phyloP scores from a whole-genome alignment of 2,797 vertebrate species.

The Psittacula derbiana region DNA sequence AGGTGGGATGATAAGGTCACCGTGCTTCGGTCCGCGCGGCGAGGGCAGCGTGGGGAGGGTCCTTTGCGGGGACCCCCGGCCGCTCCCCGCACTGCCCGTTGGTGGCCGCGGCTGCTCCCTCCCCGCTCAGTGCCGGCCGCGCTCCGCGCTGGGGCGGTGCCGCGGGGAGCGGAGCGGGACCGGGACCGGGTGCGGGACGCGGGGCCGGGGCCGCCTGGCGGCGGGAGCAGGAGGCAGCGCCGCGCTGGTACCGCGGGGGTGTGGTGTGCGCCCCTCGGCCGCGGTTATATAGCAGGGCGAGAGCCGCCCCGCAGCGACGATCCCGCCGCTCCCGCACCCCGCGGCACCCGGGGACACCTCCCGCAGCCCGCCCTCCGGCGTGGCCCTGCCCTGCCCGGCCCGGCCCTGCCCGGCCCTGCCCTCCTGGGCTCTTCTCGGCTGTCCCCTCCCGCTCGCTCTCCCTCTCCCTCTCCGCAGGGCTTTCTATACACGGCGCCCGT shows the following conservation, averaged over 20 bases:
- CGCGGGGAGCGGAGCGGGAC: neutral
- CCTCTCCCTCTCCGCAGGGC: slow-evolving; percentile 76
- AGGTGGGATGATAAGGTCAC: neutral
- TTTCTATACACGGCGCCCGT: slow-evolving; percentile 90
- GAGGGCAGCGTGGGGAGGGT: too few species aligned
- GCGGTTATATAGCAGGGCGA: slow-evolving; percentile 80
- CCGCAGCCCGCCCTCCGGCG: neutral
- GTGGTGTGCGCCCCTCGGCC: slow-evolving; percentile 77
- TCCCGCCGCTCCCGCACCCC: slow-evolving; percentile 24
- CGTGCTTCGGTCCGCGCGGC: too few species aligned
- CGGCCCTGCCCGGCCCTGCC: neutral
- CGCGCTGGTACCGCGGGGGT: slow-evolving; percentile 75
- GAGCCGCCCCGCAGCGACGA: slow-evolving; percentile 17
- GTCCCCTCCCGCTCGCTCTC: neutral
- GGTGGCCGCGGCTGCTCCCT: neutral
- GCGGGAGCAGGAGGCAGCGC: slow-evolving; percentile 77
- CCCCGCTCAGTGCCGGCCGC: neutral
- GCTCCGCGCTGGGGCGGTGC: neutral
- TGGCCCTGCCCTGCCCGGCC: neutral
- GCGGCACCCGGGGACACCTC: neutral
- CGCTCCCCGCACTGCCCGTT: neutral
- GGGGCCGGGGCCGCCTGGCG: slow-evolving; percentile 22
- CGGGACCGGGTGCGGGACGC: neutral
- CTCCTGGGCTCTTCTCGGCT: neutral
- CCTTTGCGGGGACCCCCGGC: neutral